Base-by-base conservation (phyloP, 2,888 invertebrate genomes). In the Synergus japonicus region DNA sequence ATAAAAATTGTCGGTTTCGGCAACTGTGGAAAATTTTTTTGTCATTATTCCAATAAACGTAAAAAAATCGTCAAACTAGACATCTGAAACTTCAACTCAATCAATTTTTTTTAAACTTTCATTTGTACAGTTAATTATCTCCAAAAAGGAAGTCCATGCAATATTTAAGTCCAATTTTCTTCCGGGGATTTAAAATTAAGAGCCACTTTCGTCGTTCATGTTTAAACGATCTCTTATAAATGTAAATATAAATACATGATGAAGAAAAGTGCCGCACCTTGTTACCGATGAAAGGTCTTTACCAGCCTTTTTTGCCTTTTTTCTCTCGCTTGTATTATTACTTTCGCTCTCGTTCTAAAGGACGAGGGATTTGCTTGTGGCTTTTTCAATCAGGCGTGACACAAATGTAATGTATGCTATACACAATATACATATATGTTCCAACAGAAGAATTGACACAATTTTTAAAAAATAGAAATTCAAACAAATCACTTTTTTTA, bases 211-310 rank as follows among this genome's bases (percentile, higher is more conserved):
- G 8, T 54, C n/a, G 8, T 54, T 54, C n/a, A n/a, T 8, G 49
- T 54, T 54, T 8, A n/a, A 54, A n/a, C n/a, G 49, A 54, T 5
- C 54, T 54, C 18, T 58, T 58, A 18, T 58, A 18, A 58, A 58
- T 58, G 18, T 58, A 9, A 58, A n/a, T 58, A 8, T 58, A 18
- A 58, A 58, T 58, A 18, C 54, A 9, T 18, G 54, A n/a, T 58
- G 54, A 18, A 58, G 9, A 58, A 58, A 58, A 58, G 18, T 58
- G 54, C 54, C 54, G 18, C 54, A 58, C 54, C 54, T 58, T 9
- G 54, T 58, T 58, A 58, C 54, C 2, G 54, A 58, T 58, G 54
- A 58, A 58, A 58, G 54, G 54, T 58, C 54, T 58, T 58, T 58
- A 58, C 18, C 54, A 18, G 18, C 54, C 18, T 58, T 58, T 58